A percentile compares a stretch with the other conserved stretches of the same genome.
phyloP scores from a whole-genome alignment of 2,888 invertebrate genomes.

The Pammene fasciana region DNA sequence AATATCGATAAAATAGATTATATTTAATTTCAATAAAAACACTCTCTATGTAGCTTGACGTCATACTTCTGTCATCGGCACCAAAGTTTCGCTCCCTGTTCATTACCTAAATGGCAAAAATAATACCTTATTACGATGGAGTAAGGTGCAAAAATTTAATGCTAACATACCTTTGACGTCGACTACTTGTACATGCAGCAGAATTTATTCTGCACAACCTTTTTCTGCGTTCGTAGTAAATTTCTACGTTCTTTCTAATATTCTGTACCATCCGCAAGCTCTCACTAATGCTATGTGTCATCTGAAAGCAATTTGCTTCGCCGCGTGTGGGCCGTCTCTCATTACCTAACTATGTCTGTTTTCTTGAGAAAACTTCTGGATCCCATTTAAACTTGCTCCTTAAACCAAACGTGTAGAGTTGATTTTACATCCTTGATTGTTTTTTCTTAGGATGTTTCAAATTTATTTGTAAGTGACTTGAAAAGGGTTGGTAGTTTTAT shows the following conservation, averaged over 20 bases:
- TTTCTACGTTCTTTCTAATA: slow-evolving; percentile 26
- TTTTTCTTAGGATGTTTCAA: slow-evolving; percentile 38
- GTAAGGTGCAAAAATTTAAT: too few species aligned
- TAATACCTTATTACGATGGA: too few species aligned
- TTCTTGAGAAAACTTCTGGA: slow-evolving; percentile 40
- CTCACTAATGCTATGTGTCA: slow-evolving; percentile 76
- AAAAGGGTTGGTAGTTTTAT: slow-evolving; percentile 58
- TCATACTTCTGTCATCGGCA: too few species aligned
- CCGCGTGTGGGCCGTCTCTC: slow-evolving; percentile 75
- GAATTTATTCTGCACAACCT: too few species aligned
- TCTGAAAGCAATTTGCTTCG: slow-evolving; percentile 79
- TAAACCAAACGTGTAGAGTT: not conserved
- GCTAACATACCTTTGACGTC: too few species aligned
- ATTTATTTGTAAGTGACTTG: slow-evolving; percentile 45
- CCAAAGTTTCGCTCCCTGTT: too few species aligned
- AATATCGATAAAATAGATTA: too few species aligned
- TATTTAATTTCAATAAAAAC: too few species aligned
- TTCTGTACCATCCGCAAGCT: slow-evolving; percentile 44
- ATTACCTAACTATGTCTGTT: slow-evolving; percentile 57
- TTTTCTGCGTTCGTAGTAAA: not conserved
- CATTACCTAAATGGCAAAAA: too few species aligned
- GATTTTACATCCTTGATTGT: not conserved
- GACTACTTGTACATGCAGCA: too few species aligned
- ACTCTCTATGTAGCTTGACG: too few species aligned
- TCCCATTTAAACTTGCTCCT: not conserved